Evolutionary conservation across 2,113 vertebrate genomes (phyloP).

Genomic region (Odontesthes bonariensis): DNA sequence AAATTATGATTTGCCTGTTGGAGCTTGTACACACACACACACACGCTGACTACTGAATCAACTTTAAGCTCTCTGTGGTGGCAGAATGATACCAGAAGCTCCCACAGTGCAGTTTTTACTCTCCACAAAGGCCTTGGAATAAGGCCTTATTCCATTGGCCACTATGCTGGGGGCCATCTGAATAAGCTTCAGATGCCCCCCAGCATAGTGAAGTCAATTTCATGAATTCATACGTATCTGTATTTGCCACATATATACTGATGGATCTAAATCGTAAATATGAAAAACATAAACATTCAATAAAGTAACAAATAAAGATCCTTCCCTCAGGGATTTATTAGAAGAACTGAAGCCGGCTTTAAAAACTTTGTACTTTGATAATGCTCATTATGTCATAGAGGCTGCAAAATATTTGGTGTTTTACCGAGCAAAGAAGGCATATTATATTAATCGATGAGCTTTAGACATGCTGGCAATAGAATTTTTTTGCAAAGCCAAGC

Average conservation of each 20-base stretch:
- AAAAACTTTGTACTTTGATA: background rate
- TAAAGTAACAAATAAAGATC: background rate
- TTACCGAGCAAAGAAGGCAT: background rate
- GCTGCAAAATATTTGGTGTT: background rate
- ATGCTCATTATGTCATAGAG: no score
- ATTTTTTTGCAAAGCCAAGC: background rate
- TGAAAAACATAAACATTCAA: background rate
- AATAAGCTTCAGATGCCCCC: slow-evolving; percentile 2
- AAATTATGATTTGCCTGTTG: slow-evolving; percentile 69
- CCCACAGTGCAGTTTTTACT: slow-evolving; percentile 1
- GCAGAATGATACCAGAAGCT: background rate
- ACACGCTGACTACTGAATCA: slow-evolving; percentile 37
- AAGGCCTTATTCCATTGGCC: no score
- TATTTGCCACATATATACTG: background rate
- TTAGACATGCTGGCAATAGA: background rate
- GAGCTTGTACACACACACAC: slow-evolving; percentile 32
- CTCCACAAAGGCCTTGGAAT: background rate
- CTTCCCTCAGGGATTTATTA: background rate
- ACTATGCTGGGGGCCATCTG: no score
- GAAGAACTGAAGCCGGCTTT: background rate
- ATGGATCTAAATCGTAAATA: background rate
- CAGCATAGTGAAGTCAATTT: background rate
- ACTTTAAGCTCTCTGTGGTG: slow-evolving; percentile 30
- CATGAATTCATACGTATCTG: background rate
- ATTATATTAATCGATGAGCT: background rate